Evolutionary conservation across 2,888 invertebrate species (phyloP).

Genomic region (Torymus aiolomorphi): DNA sequence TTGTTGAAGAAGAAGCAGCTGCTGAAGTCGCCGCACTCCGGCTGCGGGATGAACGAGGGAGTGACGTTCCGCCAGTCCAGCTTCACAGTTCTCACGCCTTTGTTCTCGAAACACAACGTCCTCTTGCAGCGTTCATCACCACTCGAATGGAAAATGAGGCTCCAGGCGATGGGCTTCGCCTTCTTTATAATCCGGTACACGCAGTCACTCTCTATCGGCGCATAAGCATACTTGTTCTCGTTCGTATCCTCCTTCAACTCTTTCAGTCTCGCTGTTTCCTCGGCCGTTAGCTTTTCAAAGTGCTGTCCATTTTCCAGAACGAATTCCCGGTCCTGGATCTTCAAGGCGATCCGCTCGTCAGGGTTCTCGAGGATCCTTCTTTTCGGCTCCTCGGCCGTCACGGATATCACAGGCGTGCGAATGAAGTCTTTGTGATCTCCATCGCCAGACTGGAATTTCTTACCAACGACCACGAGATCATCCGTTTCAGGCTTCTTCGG

Average conservation of each 20-base stretch:
- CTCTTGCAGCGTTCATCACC: slow-evolving; percentile 45
- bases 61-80: slow-evolving; percentile 76
- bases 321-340: slow-evolving; percentile 65
- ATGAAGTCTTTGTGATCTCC: not conserved
- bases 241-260: slow-evolving; percentile 4
- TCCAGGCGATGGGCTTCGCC: slow-evolving; percentile 57
- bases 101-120: slow-evolving; percentile 75
- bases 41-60: slow-evolving; percentile 55
- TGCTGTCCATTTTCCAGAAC: slow-evolving; percentile 36
- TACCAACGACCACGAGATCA: slow-evolving; percentile 67
- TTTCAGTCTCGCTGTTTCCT: not conserved
- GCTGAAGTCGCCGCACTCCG: slow-evolving; percentile 24
- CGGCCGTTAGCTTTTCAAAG: slow-evolving; percentile 17
- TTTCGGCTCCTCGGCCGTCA: slow-evolving; percentile 45
- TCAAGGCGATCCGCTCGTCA: slow-evolving; percentile 58
- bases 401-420: slow-evolving; percentile 58
- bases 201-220: slow-evolving; percentile 6
- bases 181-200: slow-evolving; percentile 43
- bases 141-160: slow-evolving; percentile 58
- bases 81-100: slow-evolving; percentile 76
- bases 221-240: slow-evolving; percentile 40
- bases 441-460: not conserved
- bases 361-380: not conserved
- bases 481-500: slow-evolving; percentile 67
- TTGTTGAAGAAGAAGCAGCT: slow-evolving; percentile 79